phyloP scores from a whole-genome alignment of 1,140 invertebrate species.

The Vollenhovia emeryi region DNA sequence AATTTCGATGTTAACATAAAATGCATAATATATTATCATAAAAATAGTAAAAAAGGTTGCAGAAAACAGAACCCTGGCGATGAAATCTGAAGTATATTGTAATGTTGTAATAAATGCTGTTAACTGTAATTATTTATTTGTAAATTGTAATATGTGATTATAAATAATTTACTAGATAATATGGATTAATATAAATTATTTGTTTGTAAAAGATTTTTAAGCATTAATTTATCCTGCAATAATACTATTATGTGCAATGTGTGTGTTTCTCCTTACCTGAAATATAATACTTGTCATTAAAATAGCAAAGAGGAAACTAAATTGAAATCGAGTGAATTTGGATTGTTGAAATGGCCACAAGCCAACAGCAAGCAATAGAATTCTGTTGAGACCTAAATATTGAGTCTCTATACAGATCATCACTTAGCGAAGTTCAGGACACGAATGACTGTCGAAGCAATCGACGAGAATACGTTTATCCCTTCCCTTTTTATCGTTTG shows the following conservation, averaged over 20 bases:
- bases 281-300: not conserved
- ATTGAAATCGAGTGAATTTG: not conserved
- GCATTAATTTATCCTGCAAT: not conserved
- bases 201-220: not conserved
- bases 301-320: not conserved
- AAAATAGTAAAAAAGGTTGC: not conserved
- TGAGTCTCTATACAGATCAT: not conserved
- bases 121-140: not conserved
- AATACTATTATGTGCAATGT: not conserved
- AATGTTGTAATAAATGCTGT: not conserved
- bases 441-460: not conserved
- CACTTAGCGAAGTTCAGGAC: not conserved
- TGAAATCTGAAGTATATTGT: not conserved
- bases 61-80: not conserved
- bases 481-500: too few species aligned
- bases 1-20: not conserved
- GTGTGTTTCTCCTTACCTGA: not conserved
- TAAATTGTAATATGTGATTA: not conserved
- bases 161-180: not conserved
- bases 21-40: not conserved
- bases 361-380: not conserved
- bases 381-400: not conserved
- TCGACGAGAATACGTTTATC: not conserved
- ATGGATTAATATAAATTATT: not conserved
- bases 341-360: conserved; percentile 24